phyloP scores from a whole-genome alignment of 2,113 vertebrate species.

The Jacana jacana region DNA sequence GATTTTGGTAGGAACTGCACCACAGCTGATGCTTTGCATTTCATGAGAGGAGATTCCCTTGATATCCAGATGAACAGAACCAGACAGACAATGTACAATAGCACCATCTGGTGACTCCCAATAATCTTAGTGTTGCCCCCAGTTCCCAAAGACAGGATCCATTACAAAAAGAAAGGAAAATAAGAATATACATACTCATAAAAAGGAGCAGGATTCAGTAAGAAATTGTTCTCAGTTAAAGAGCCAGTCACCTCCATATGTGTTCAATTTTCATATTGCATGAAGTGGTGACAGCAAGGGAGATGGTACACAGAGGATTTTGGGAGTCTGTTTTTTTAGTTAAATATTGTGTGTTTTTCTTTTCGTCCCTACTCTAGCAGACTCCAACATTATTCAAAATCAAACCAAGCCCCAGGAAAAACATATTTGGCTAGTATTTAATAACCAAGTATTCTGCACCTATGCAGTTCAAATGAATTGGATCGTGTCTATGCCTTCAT shows the following conservation, averaged over 20 bases:
- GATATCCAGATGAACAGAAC: background rate
- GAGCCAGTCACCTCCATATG: background rate
- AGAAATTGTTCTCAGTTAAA: background rate
- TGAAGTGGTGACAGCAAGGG: background rate
- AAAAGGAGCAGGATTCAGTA: background rate
- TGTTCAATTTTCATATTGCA: background rate
- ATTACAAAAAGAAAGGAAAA: background rate
- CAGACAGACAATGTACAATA: constrained; percentile 51
- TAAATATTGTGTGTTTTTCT: background rate
- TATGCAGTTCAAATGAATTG: background rate
- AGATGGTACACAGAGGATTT: background rate
- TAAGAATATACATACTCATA: background rate
- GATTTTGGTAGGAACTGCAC: background rate
- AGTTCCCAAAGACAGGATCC: background rate
- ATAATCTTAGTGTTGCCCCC: constrained; percentile 30
- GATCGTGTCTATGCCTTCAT: background rate
- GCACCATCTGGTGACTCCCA: constrained; percentile 68
- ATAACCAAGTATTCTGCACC: background rate
- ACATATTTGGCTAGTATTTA: background rate
- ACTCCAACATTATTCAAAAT: background rate
- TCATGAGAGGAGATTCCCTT: background rate
- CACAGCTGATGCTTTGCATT: background rate
- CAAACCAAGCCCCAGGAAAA: background rate
- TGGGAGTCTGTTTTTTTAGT: background rate
- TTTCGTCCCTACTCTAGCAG: background rate